Percentiles rank a stretch among this genome's conserved stretches.
Conservation (phyloP, 30 jellyfish, hydroid and myxozoan genomes). For the Hydractinia symbiolongicarpus region DNA sequence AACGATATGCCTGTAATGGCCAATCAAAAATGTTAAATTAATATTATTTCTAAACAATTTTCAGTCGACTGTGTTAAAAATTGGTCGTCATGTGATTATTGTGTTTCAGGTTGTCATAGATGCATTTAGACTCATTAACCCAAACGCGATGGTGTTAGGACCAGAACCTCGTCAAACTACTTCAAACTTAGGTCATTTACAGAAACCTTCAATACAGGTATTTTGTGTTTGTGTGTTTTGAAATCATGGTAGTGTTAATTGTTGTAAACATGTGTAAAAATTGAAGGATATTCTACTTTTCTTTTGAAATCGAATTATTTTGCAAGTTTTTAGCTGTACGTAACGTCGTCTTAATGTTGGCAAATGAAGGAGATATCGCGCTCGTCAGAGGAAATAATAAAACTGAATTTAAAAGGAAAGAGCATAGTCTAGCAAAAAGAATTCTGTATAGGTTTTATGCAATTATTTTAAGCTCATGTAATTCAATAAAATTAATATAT, state of each 20-base stretch:
- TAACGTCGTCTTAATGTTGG: too few species aligned
- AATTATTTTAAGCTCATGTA: too few species aligned
- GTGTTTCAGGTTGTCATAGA: slow-evolving; percentile 85
- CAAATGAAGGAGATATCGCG: too few species aligned
- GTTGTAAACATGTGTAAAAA: neutral
- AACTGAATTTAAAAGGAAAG: too few species aligned
- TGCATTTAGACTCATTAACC: slow-evolving; percentile 88
- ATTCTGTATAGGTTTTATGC: too few species aligned
- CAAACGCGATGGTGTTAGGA: slow-evolving; percentile 89
- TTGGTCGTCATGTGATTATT: neutral
- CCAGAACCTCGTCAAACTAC: slow-evolving; percentile 98
- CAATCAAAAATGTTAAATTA: too few species aligned
- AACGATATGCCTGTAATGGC: too few species aligned
- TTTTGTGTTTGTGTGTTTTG: neutral
- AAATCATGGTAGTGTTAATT: neutral
- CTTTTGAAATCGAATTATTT: neutral
- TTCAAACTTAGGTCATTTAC: slow-evolving; percentile 95
- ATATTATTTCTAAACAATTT: too few species aligned
- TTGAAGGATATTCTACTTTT: neutral
- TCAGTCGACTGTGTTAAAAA: neutral
- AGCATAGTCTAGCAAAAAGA: too few species aligned
- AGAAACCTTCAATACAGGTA: slow-evolving; percentile 97
- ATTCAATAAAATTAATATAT: too few species aligned
- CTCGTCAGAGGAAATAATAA: too few species aligned
- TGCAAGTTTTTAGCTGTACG: neutral